Evolutionary conservation across 2,113 vertebrate species (phyloP).

Genomic region (Brachyistius frenatus): DNA sequence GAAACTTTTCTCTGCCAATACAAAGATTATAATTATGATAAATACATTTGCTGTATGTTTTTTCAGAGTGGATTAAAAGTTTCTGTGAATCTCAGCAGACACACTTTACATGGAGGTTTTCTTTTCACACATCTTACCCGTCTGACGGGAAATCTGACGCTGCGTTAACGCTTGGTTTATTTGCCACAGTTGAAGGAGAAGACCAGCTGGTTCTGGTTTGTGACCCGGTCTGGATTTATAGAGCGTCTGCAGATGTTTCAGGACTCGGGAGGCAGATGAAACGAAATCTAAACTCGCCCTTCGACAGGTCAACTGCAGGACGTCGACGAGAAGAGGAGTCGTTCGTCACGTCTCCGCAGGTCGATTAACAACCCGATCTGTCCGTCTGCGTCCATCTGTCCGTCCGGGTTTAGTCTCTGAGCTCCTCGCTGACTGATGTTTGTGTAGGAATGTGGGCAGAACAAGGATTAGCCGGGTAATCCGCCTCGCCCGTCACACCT

Average conservation of each 20-base stretch:
- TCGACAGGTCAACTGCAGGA: background rate
- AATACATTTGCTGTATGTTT: too few relatives aligned
- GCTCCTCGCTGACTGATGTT: conserved; percentile 63
- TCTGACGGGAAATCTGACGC: too few relatives aligned
- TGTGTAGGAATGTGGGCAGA: conserved; percentile 70
- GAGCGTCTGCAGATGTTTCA: background rate
- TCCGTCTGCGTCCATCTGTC: background rate
- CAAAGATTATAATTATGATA: too few relatives aligned
- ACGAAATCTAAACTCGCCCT: conserved; percentile 28
- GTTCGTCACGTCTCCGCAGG: background rate
- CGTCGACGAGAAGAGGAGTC: conserved; percentile 8
- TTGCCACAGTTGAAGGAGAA: background rate
- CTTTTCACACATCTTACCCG: too few relatives aligned
- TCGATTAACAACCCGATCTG: conserved; percentile 12
- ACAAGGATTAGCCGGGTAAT: conserved; percentile 53
- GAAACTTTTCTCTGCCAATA: too few relatives aligned
- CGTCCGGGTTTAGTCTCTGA: background rate
- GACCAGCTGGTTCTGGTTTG: background rate
- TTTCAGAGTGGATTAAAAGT: too few relatives aligned
- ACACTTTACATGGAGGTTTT: too few relatives aligned
- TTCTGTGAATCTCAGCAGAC: too few relatives aligned
- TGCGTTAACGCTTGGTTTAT: too few relatives aligned
- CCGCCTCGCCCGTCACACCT: conserved; percentile 39
- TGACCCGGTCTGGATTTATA: background rate
- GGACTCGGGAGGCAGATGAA: background rate